Evolutionary conservation across 2,797 vertebrate genomes (phyloP).

Genomic region (Heteromormyrus szaboi): DNA sequence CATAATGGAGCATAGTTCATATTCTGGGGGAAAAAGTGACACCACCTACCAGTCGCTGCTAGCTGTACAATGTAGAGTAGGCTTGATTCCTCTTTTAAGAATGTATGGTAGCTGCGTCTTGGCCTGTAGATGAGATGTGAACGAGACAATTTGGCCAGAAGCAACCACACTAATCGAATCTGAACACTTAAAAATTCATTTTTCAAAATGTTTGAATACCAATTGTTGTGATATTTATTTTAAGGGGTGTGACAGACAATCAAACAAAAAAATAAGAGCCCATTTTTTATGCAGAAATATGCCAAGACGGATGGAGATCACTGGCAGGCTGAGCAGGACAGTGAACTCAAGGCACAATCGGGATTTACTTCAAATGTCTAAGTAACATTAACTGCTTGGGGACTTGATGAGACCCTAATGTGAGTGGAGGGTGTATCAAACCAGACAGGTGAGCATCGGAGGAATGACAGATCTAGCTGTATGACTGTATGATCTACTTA

Average conservation of each 20-base stretch:
- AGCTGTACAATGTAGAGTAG: not conserved
- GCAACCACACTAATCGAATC: not conserved
- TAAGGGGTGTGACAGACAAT: not conserved
- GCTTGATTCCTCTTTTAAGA: not conserved
- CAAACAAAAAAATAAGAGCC: not conserved
- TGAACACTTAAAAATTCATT: not conserved
- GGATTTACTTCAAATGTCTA: not conserved
- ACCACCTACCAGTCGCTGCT: not conserved
- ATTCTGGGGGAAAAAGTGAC: not conserved
- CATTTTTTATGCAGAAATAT: not conserved
- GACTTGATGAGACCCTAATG: not conserved
- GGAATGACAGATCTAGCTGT: not conserved
- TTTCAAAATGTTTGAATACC: not conserved
- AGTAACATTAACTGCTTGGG: not conserved
- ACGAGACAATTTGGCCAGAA: not conserved
- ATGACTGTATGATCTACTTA: not conserved
- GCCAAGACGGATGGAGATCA: not conserved
- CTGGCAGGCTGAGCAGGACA: not conserved
- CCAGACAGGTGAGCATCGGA: not conserved
- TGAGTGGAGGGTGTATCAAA: not conserved
- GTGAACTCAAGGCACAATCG: not conserved
- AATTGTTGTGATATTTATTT: not conserved
- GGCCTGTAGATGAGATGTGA: not conserved
- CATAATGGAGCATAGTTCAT: not conserved
- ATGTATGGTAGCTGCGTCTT: not conserved